Evolutionary conservation across 2,888 invertebrate genomes (phyloP), one percentile per base, ranked within the genome.

Genomic region (Carabus problematicus): DNA sequence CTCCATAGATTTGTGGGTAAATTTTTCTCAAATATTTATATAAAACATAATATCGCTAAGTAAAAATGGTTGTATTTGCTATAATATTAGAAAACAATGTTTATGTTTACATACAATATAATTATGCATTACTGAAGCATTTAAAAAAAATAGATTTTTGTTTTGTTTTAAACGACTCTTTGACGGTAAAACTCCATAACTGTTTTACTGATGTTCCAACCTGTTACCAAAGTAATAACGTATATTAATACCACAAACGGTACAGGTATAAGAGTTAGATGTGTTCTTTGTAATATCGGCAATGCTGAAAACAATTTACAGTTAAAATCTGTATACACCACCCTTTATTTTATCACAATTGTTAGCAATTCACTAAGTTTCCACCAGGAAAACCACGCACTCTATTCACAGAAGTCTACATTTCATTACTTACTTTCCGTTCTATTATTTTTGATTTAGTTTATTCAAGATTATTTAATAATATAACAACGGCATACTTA

Each of bases 131-230:
- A 29, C 29, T 29, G 29, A 29, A 3, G 6, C 29, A 29, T 29
- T 29, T 29, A 6, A 6, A 29, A 52, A 52, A 52, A 14, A 49
- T 11, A 49, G 16, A 52, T 9, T 18, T 52, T 14, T 18, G 0
- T 18, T 12, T 49, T 59, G 11, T 56, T 52, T 81, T 84, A 90
- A 75, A 91, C 85, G 70, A 95, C 91, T 80, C 95, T 85, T 79
- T 91, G 90, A 73, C 88, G 87, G 82, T 97, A 97, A 81, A 95
- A 96, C 76, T 88, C 83, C 83, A 95, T 92, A 73, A 97, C 87
- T 76, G 88, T 87, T 59, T 87, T 85, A 74, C 92, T 94, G 64
- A 97, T 87, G 84, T 98, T 97, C 87, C 93, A 91, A 62, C 92
- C 90, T 69, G 90, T 85, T 8, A 89, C 84, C 66, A 97, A 81